Conservation (phyloP, 1,140 invertebrate genomes). For the Gryon sp. region DNA sequence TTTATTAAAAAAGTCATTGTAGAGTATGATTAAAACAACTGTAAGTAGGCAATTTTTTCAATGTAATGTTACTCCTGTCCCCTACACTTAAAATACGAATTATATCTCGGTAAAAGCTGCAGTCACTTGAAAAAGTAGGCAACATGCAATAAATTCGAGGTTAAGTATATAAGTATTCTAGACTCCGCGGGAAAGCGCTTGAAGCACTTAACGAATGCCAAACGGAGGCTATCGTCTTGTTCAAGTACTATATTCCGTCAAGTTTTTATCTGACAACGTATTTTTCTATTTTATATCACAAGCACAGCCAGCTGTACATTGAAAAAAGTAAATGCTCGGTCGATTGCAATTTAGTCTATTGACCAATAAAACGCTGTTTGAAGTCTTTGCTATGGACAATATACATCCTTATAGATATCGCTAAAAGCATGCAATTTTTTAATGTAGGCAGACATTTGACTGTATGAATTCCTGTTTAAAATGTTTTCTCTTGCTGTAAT, state of each 20-base stretch:
- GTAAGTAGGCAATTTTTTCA: no score
- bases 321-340: conserved; percentile 1
- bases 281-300: conserved; percentile 29
- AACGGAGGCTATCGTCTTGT: conserved; percentile 31
- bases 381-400: conserved; percentile 5
- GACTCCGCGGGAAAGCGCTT: conserved; percentile 23
- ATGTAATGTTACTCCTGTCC: no score
- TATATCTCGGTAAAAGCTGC: conserved; percentile 34
- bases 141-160: conserved; percentile 50
- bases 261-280: conserved; percentile 45
- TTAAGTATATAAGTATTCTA: conserved; percentile 49
- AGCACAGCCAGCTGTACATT: background rate
- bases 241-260: conserved; percentile 40
- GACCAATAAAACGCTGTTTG: conserved; percentile 12
- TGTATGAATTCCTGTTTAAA: conserved; percentile 2
- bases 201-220: conserved; percentile 46
- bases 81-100: conserved; percentile 22
- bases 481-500: background rate
- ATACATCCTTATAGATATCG: conserved; percentile 9
- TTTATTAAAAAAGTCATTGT: no score
- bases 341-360: conserved; percentile 11
- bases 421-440: conserved; percentile 16
- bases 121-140: conserved; percentile 45
- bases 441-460: background rate
- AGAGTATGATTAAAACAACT: no score